Conservation (phyloP, 2,113 vertebrate genomes). For the Sylvia atricapilla region DNA sequence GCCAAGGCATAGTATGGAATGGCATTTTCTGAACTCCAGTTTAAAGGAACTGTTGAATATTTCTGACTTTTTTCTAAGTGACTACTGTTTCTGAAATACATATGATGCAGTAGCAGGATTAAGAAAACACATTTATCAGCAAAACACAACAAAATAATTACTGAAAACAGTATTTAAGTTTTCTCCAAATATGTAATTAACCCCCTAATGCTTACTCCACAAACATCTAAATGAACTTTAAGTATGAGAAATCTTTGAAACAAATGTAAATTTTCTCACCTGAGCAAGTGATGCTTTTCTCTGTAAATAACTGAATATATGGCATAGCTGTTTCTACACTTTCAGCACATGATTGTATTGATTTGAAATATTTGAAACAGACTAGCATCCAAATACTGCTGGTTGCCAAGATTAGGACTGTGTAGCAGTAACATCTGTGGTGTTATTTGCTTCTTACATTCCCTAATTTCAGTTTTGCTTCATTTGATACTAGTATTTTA, state of each 20-base stretch:
- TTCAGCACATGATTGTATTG: neutral
- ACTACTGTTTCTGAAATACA: neutral
- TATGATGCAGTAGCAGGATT: neutral
- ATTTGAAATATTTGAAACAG: neutral
- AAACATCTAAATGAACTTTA: neutral
- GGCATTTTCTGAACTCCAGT: neutral
- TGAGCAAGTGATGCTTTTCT: neutral
- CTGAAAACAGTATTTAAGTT: neutral
- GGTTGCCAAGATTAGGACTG: neutral
- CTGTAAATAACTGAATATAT: neutral
- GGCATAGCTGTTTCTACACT: neutral
- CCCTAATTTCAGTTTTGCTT: neutral
- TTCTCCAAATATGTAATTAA: neutral
- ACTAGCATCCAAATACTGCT: neutral
- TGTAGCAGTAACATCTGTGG: neutral
- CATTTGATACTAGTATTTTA: neutral
- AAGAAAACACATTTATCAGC: neutral
- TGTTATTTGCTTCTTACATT: neutral
- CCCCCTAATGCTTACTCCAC: neutral
- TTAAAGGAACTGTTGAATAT: neutral
- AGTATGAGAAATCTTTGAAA: neutral
- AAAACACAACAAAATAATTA: neutral
- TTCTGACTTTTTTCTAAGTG: neutral
- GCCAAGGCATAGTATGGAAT: neutral
- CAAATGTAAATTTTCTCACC: neutral